Base-by-base conservation (phyloP, 2,888 invertebrate genomes). In the Oscheius onirici region DNA sequence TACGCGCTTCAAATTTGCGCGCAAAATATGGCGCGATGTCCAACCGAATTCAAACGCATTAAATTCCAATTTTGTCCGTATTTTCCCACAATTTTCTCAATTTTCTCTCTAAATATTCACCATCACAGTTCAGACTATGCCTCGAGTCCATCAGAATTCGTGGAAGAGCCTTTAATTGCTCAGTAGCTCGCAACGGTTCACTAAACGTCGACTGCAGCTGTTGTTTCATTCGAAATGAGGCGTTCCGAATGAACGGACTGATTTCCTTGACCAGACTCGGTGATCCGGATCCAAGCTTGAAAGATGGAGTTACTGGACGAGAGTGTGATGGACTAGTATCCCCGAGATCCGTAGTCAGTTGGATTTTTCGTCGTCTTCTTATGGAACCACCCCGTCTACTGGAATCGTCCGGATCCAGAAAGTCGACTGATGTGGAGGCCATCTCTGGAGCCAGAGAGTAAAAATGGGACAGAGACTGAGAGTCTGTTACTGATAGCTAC, bases 181-280 rank as follows among this genome's bases (percentile, higher is more conserved):
- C 76, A n/a, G 76, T 76, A n/a, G 74, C 72, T 28, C 75, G 76
- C 46, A 79, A 51, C 1, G 82, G 82, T 54, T 82, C 82, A 44
- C 75, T 75, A 15, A 82, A 74, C 66, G 76, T 75, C 10, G 69
- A 43, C 17, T 74, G 67, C 55, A 82, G 61, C 46, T 78, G 75
- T 44, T 76, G 71, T 63, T 76, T 78, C 52, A 82, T 75, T 55
- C 82, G 63, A 0, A 79, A 65, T 3, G 74, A 74, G 41, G 78
- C 76, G 1, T 75, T 75, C 26, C 82, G 70, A 28, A 80, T 60
- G 1, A 82, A 72, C 1, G 78, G 78, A 15, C 69, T 67, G 28
- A 77, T 70, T 26, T 80, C 78, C 24, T 72, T 75, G 46, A 55
- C 44, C 28, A 69, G 69, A 44, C 34, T 46, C 20, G 66, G 66